A percentile compares a stretch with the other conserved stretches of the same genome.
phyloP scores from a whole-genome alignment of 2,888 invertebrate species.

The Xanthia togata region DNA sequence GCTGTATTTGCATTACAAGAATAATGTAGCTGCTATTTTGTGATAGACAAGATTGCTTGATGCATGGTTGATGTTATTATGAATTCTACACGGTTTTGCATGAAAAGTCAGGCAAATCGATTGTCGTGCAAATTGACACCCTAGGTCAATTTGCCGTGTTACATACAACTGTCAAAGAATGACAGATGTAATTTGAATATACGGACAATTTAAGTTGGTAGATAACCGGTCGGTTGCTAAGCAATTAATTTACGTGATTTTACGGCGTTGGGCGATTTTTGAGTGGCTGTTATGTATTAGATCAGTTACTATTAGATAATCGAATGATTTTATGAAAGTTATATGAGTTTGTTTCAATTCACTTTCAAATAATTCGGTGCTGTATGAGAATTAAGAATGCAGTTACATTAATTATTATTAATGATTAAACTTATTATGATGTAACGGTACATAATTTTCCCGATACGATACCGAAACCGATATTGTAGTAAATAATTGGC shows the following conservation, averaged over 20 bases:
- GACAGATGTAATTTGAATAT: background rate
- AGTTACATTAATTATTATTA: too few relatives aligned
- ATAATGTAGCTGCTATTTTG: conserved; percentile 54
- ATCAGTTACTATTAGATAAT: conserved; percentile 26
- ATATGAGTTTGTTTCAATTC: background rate
- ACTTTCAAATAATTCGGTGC: conserved; percentile 16
- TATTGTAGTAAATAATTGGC: too few relatives aligned
- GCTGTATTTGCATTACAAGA: conserved; percentile 68
- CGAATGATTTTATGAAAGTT: conserved; percentile 4
- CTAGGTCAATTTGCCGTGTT: too few relatives aligned
- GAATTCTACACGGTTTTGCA: conserved; percentile 40
- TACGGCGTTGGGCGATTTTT: background rate
- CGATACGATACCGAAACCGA: too few relatives aligned
- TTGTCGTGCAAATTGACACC: background rate
- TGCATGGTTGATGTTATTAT: conserved; percentile 47
- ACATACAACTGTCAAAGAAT: background rate
- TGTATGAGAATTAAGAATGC: background rate
- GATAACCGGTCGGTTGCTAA: background rate
- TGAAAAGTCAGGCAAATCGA: background rate
- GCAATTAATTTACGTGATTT: too few relatives aligned
- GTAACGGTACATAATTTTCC: too few relatives aligned
- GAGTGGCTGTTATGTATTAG: conserved; percentile 1
- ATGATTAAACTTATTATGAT: too few relatives aligned
- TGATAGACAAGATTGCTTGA: conserved; percentile 48
- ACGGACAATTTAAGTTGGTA: background rate